phyloP scores from a whole-genome alignment of 2,113 vertebrate species.

The Misgurnus anguillicaudatus region DNA sequence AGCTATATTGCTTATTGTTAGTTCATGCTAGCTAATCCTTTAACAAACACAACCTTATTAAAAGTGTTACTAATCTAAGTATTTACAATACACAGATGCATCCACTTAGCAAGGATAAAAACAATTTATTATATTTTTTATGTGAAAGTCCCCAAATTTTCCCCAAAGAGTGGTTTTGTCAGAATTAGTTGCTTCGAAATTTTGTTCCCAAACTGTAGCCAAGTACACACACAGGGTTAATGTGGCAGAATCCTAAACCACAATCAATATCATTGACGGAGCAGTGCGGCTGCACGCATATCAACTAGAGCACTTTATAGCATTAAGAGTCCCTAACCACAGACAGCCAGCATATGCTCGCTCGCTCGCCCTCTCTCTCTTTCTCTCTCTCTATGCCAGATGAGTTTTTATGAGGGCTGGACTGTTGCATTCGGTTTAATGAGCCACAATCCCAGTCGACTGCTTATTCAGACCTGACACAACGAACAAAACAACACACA shows the following conservation, averaged over 20 bases:
- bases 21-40: too few relatives aligned
- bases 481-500: conserved; percentile 79
- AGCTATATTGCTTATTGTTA: too few relatives aligned
- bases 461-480: conserved; percentile 90
- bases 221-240: conserved; percentile 36
- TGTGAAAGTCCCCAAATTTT: too few relatives aligned
- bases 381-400: conserved; percentile 75
- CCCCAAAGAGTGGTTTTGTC: too few relatives aligned
- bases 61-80: too few relatives aligned
- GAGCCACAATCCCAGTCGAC: conserved; percentile 93
- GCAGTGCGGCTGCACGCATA: conserved; percentile 81
- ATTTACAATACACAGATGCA: neutral
- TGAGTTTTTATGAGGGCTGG: conserved; percentile 94
- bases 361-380: conserved; percentile 43
- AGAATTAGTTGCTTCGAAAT: neutral
- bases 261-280: conserved; percentile 94
- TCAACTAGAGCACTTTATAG: conserved; percentile 85
- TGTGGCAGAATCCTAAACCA: conserved; percentile 77
- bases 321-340: conserved; percentile 87
- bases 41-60: too few relatives aligned
- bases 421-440: conserved; percentile 92
- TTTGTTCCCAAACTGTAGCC: neutral
- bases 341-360: conserved; percentile 76
- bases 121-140: too few relatives aligned
- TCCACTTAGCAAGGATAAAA: too few relatives aligned